Evolutionary conservation across 2,797 vertebrate genomes (phyloP).

Genomic region (Lycodopsis pacificus): DNA sequence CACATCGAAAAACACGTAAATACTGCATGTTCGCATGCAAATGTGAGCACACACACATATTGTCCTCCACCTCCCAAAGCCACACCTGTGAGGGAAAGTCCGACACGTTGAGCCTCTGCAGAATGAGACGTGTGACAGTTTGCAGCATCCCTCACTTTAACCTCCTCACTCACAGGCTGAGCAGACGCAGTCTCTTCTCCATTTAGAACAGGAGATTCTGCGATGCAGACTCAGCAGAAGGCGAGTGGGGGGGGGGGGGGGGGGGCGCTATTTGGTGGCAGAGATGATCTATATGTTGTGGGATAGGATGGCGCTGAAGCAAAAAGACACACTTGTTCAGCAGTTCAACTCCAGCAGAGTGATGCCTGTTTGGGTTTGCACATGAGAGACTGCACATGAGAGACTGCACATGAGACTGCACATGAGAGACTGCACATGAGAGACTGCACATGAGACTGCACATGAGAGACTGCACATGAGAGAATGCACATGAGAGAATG

Average conservation of each 20-base stretch:
- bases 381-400: background rate
- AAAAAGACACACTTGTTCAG: conserved; percentile 4
- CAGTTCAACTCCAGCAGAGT: conserved; percentile 19
- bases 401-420: background rate
- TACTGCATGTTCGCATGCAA: conserved; percentile 4
- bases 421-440: background rate
- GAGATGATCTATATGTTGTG: conserved; percentile 33
- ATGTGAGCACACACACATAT: background rate
- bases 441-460: background rate
- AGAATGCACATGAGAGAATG: background rate
- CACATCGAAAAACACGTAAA: background rate
- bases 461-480: background rate
- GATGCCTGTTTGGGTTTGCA: background rate
- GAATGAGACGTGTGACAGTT: background rate
- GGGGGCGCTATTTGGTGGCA: background rate
- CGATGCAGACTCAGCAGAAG: conserved; percentile 61
- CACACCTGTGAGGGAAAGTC: background rate
- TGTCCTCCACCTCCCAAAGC: background rate
- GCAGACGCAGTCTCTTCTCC: conserved; percentile 43
- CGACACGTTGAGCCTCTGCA: conserved; percentile 17
- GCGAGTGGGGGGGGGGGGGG: background rate
- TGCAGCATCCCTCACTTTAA: background rate
- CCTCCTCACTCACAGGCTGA: conserved; percentile 7
- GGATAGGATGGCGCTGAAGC: conserved; percentile 34
- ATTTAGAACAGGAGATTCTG: conserved; percentile 25